phyloP scores from a whole-genome alignment of 2,797 vertebrate species.

The Acanthurus lineatus region DNA sequence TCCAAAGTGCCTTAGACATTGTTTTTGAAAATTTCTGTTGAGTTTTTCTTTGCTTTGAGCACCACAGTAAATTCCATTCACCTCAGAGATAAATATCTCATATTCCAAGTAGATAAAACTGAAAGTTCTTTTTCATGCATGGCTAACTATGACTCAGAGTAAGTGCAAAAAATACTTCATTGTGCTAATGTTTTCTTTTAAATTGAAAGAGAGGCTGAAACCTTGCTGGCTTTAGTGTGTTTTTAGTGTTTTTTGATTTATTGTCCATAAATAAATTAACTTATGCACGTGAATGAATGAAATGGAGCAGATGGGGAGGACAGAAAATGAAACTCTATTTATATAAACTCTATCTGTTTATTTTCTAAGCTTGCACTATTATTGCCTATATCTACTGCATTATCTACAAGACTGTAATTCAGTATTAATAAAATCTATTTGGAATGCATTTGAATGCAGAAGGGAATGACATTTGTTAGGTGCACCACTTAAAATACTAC shows the following conservation, averaged over 20 bases:
- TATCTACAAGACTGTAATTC: background rate
- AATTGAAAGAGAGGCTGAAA: background rate
- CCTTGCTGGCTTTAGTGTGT: too few species aligned
- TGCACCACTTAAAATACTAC: background rate
- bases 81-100: background rate
- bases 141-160: background rate
- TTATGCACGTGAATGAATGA: background rate
- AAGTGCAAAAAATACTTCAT: too few species aligned
- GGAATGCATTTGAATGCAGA: background rate
- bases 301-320: background rate
- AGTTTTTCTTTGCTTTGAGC: background rate
- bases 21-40: background rate
- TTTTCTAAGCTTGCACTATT: background rate
- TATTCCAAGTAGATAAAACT: background rate
- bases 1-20: background rate
- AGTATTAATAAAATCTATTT: background rate
- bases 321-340: background rate
- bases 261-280: background rate
- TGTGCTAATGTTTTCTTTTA: background rate
- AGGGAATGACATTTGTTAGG: background rate
- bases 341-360: too few species aligned
- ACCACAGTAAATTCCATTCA: background rate
- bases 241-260: too few species aligned
- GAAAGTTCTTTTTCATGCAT: background rate
- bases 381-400: background rate